Conservation (phyloP, 2,888 invertebrate genomes). For the Tenthredo mesomela region DNA sequence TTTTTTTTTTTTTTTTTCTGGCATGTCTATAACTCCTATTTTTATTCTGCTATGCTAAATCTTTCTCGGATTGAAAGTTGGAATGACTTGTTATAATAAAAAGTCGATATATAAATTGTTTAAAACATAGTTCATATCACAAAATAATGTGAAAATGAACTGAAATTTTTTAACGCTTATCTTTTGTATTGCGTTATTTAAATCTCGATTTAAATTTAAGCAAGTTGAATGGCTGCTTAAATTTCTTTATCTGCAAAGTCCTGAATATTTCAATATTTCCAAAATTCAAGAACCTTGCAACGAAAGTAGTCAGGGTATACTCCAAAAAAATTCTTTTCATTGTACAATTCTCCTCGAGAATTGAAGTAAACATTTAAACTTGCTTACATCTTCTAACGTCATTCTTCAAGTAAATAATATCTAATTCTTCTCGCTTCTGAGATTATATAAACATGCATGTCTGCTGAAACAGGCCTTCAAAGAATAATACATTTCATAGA, state of each 20-base stretch:
- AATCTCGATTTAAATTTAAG: neutral
- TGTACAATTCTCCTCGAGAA: neutral
- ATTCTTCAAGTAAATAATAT: neutral
- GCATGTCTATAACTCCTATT: neutral
- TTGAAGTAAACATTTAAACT: neutral
- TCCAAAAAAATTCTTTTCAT: neutral
- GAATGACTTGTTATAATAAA: slow-evolving; percentile 18
- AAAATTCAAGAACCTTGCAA: neutral
- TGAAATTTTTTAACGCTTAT: neutral
- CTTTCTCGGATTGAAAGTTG: slow-evolving; percentile 28
- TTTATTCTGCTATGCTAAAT: slow-evolving; percentile 6
- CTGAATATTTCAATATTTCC: neutral
- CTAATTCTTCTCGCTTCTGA: neutral
- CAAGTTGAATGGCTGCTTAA: neutral
- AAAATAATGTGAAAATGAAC: slow-evolving; percentile 21
- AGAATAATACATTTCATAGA: slow-evolving; percentile 4
- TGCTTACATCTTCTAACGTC: slow-evolving; percentile 1
- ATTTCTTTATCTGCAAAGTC: neutral
- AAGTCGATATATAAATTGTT: neutral
- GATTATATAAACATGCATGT: neutral
- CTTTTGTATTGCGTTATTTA: neutral
- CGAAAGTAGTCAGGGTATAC: neutral
- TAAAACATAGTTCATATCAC: slow-evolving; percentile 14
- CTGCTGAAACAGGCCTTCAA: neutral
- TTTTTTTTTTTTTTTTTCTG: neutral